Conservation (phyloP, 2,113 vertebrate species). For the Spea bombifrons region DNA sequence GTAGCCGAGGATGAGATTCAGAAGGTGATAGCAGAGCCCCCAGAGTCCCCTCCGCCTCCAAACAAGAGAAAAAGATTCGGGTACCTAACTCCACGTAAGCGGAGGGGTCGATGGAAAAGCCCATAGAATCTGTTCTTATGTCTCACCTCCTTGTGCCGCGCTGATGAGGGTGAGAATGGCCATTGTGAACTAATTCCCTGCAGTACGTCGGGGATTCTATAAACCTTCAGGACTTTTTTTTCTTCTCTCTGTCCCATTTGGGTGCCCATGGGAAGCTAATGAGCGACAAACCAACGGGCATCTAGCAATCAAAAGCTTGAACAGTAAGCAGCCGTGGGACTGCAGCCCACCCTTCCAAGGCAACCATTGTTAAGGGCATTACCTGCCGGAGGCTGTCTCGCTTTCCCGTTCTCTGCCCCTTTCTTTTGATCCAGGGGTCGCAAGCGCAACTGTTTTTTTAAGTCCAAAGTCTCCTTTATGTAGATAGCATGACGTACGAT, state of each 20-base stretch:
- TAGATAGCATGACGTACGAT: too few relatives aligned
- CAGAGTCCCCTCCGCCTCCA: constrained; percentile 41
- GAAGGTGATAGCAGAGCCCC: neutral
- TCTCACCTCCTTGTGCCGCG: neutral
- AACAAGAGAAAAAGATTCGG: constrained; percentile 58
- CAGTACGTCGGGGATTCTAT: neutral
- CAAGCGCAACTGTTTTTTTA: too few relatives aligned
- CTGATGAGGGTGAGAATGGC: neutral
- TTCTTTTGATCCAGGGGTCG: too few relatives aligned
- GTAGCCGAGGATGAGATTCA: neutral
- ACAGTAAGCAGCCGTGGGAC: too few relatives aligned
- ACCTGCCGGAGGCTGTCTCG: too few relatives aligned
- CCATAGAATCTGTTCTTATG: constrained; percentile 42
- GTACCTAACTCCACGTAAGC: constrained; percentile 56
- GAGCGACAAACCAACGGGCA: neutral
- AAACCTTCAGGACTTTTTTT: neutral
- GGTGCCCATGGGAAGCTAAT: neutral
- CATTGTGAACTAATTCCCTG: neutral
- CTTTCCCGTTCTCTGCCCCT: too few relatives aligned
- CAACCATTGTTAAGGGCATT: too few relatives aligned
- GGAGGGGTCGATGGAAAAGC: constrained; percentile 63
- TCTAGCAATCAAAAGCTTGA: neutral
- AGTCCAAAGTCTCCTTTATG: too few relatives aligned
- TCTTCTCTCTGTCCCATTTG: neutral
- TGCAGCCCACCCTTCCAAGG: too few relatives aligned